phyloP scores from a whole-genome alignment of 1,140 invertebrate species.

The Drosophila santomea region DNA sequence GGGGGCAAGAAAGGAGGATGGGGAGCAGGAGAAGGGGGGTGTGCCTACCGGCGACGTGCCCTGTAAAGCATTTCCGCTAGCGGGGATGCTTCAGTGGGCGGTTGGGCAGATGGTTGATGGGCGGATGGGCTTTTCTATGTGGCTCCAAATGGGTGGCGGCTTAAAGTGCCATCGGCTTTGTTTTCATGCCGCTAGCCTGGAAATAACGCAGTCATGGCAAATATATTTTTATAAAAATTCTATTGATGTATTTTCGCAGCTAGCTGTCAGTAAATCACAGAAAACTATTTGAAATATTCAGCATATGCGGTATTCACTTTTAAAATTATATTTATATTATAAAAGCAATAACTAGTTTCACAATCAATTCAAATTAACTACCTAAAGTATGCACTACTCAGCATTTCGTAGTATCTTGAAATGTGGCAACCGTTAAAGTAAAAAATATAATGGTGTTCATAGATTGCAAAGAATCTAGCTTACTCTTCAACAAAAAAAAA shows the following conservation, averaged over 20 bases:
- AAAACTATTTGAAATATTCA: neutral
- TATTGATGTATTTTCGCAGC: conserved; percentile 68
- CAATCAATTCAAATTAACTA: too few species aligned
- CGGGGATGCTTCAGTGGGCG: neutral
- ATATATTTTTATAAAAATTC: conserved; percentile 77
- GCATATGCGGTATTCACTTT: neutral
- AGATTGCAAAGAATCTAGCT: too few species aligned
- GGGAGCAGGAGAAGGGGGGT: conserved; percentile 11
- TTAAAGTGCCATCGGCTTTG: conserved; percentile 77
- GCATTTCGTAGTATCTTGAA: too few species aligned
- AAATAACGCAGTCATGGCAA: conserved; percentile 70
- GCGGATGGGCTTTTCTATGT: conserved; percentile 16
- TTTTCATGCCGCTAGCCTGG: conserved; percentile 74
- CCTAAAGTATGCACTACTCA: too few species aligned
- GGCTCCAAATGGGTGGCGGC: conserved; percentile 27
- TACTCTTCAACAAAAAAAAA: too few species aligned
- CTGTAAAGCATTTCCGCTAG: conserved; percentile 71
- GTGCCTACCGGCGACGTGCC: conserved; percentile 66
- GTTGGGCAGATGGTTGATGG: neutral
- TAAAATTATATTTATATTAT: neutral
- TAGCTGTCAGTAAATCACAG: conserved; percentile 11
- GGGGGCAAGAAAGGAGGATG: conserved; percentile 6
- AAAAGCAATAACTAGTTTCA: neutral
- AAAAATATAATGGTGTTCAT: too few species aligned
- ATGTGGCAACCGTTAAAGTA: too few species aligned